Base-by-base conservation (phyloP, 2,113 vertebrate species). In the Aramus guarauna region DNA sequence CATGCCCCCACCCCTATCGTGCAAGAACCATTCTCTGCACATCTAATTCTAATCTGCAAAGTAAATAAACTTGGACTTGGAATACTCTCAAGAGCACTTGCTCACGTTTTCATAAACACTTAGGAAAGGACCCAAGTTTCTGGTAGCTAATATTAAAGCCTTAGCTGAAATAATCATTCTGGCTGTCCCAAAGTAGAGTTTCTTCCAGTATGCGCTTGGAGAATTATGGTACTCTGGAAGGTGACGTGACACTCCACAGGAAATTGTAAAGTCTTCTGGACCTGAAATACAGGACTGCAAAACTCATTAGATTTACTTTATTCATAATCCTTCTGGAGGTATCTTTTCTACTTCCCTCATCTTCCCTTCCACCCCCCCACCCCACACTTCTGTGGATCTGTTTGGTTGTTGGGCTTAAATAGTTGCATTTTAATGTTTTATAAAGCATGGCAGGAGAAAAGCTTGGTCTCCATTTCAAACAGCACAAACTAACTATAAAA, bases 1-100 rank as follows among this genome's bases (percentile, higher is more conserved):
- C 37, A 26, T 10, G 27, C 21, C 68, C 17, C 67, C 74, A 71
- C 77, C 78, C 77, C 71, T 78, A 3, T 87, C 43, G 6, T 79
- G 82, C 11, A 48, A 84, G 79, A 76, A 8, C 59, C 68, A 9
- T 17, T 88, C 71, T 64, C 68, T 76, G 82, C 39, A 85, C 91
- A 75, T 90, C 66, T 68, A 56, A 79, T 91, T 88, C 86, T 89
- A 85, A 80, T 80, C 78, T 83, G 67, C 62, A 86, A 88, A 85
- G 39, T 95, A 94, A 94, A 97, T 90, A 96, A 96, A 95, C 64
- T 96, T 92, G 95, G 90, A 88, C 84, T 90, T 63, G 89, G 93
- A 71, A 82, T 68, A 80, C 53, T 89, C 83, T 78, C 29, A 63
- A 80, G 88, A 83, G 58, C 79, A 82, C 90, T 58, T 85, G 95